These are phyloP conservation scores for Cremastobaeus sp. DNA, from an alignment of 2,888 invertebrate genomes.

Conservation along the genomic window DNA sequence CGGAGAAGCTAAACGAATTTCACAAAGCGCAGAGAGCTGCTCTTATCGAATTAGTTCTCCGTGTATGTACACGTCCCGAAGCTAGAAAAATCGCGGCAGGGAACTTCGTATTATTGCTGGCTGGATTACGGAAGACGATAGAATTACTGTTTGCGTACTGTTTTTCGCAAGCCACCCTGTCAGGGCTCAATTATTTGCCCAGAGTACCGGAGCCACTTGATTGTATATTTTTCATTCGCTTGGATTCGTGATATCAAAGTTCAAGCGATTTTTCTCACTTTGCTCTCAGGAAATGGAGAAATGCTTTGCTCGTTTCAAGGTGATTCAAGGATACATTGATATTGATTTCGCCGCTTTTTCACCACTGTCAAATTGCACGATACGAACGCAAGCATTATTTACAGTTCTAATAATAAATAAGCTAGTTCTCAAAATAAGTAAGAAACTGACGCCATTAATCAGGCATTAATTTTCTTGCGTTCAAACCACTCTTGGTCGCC, in stretches of 20 bases:
- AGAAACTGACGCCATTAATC: neutral
- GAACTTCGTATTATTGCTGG: constrained; percentile 57
- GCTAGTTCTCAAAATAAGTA: neutral
- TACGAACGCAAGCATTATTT: constrained; percentile 12
- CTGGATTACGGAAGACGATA: constrained; percentile 58
- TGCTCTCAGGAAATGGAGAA: constrained; percentile 43
- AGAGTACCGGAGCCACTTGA: constrained; percentile 25
- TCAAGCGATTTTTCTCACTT: constrained; percentile 55
- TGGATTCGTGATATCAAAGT: constrained; percentile 37
- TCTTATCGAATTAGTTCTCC: constrained; percentile 67
- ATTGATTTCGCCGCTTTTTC: constrained; percentile 21
- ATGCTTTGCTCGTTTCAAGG: constrained; percentile 32
- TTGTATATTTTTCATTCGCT: constrained; percentile 52
- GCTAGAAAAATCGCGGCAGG: constrained; percentile 58
- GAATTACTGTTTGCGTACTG: constrained; percentile 64
- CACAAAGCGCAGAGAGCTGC: constrained; percentile 55
- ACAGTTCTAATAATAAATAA: constrained; percentile 14
- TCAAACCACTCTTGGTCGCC: constrained; percentile 21
- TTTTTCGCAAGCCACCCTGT: constrained; percentile 53
- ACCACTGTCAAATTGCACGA: constrained; percentile 14
- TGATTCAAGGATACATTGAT: constrained; percentile 32
- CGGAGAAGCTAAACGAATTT: constrained; percentile 68
- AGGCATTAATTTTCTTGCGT: constrained; percentile 17
- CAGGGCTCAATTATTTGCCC: constrained; percentile 48
- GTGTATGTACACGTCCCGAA: constrained; percentile 52